Conservation (phyloP, 2,113 vertebrate species). For the Myocastor coypus region DNA sequence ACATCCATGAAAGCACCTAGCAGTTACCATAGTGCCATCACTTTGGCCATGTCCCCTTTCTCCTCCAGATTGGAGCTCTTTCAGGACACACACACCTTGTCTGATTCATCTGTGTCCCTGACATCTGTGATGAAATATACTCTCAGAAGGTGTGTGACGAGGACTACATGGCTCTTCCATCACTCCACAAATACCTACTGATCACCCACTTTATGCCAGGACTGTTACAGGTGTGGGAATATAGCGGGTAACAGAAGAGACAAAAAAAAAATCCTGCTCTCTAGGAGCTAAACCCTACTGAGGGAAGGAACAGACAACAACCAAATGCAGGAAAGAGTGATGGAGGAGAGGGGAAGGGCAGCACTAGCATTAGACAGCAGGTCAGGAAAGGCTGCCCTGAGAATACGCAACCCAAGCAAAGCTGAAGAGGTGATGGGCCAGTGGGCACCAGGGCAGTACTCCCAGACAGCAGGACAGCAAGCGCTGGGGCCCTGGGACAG, state of each 20-base stretch:
- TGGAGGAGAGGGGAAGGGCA: neutral
- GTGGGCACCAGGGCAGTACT: neutral
- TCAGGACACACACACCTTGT: neutral
- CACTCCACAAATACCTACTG: neutral
- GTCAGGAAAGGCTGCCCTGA: neutral
- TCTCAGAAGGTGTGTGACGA: neutral
- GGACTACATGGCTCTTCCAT: neutral
- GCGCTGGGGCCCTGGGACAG: neutral
- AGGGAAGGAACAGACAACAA: neutral
- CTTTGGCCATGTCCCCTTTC: neutral
- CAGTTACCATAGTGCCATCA: rapidly evolving
- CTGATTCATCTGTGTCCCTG: neutral
- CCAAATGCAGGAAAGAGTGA: neutral
- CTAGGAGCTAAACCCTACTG: neutral
- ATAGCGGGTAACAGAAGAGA: neutral
- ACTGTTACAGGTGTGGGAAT: neutral
- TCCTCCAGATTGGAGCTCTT: neutral
- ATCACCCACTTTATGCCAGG: neutral
- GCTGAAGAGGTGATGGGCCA: neutral
- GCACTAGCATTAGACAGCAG: neutral
- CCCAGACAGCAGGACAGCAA: neutral
- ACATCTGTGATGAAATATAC: neutral
- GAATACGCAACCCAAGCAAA: neutral
- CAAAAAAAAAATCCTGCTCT: neutral
- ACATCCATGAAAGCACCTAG: neutral